Evolutionary conservation across 2,888 invertebrate genomes (phyloP), one percentile per base, ranked within the genome.

Genomic region (Clostera curtula): DNA sequence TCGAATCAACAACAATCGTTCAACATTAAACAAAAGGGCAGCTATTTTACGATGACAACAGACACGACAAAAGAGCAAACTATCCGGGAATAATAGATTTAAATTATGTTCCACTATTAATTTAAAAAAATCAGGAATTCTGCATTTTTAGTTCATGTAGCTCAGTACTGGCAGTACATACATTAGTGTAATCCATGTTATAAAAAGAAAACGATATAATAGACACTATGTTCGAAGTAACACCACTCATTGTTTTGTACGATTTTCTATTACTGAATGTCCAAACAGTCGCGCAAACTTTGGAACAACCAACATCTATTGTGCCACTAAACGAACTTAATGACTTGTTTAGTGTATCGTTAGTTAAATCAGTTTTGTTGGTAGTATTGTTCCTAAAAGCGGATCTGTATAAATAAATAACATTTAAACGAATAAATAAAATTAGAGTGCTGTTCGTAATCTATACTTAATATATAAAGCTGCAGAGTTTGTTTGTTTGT

Each of bases 231-330:
- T 36, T 29, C 26, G n/a, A 51, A 30, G 39, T 38, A 53, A 31
- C 30, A 37, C 12, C 31, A 41, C 34, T 45, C 38, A 35, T 46
- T 46, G 38, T 55, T 40, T 50, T n/a, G 4, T 19, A 55, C 45
- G 43, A 47, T 54, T 55, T 54, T 49, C 52, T 43, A 48, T 52
- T 50, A 50, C 43, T 44, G 43, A 27, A 34, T 21, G 27, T 38
- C 31, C 25, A 36, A 35, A 36, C 23, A 19, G 19, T 8, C 33
- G 27, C 25, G 17, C 32, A 24, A 50, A 55, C 45, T 47, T 53
- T 39, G 34, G 40, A 41, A 29, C 33, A 15, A 18, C 19, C 18
- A 36, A 41, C 35, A 36, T 41, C 34, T 27, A 37, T 38, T 48
- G 40, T 44, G 24, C 9, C 12, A n/a, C 26, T 19, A 34, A 40